phyloP scores from a whole-genome alignment of 2,113 vertebrate genomes.

The Aphyosemion australe region DNA sequence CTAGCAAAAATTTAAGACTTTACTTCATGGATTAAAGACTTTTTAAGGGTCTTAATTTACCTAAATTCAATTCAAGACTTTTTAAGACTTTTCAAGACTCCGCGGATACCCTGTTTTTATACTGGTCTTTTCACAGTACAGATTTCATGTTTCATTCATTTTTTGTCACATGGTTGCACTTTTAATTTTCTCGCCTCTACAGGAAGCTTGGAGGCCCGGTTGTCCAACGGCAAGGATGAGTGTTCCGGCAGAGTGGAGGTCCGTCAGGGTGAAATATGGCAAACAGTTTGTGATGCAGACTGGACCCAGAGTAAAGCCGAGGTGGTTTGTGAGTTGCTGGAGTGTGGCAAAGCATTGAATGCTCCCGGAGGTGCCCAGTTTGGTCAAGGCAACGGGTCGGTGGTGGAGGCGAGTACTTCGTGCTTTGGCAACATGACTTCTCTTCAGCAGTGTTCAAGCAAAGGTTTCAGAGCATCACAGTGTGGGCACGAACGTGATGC shows the following conservation, averaged over 20 bases:
- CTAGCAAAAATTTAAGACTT: too few relatives aligned
- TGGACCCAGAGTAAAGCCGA: conserved; percentile 66
- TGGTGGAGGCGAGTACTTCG: conserved; percentile 30
- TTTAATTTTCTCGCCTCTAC: not conserved
- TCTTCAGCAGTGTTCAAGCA: conserved; percentile 46
- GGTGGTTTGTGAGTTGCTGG: conserved; percentile 57
- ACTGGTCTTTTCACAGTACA: too few relatives aligned
- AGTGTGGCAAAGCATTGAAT: conserved; percentile 46
- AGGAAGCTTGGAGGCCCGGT: conserved; percentile 61
- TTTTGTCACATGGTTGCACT: not conserved
- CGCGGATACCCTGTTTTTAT: too few relatives aligned
- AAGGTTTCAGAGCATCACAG: conserved; percentile 36
- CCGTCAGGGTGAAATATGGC: conserved; percentile 46
- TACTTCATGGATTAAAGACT: too few relatives aligned
- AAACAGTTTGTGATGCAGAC: conserved; percentile 66
- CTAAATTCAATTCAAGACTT: too few relatives aligned
- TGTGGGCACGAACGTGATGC: conserved; percentile 62
- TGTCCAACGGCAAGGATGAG: conserved; percentile 32
- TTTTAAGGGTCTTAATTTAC: too few relatives aligned
- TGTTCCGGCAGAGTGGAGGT: conserved; percentile 75
- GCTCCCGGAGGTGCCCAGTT: conserved; percentile 27
- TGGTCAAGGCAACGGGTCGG: conserved; percentile 51
- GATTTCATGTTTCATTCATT: not conserved
- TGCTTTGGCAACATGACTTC: conserved; percentile 55
- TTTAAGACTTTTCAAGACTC: too few relatives aligned